phyloP scores from a whole-genome alignment of 2,888 invertebrate genomes.

The Argynnis bischoffii region DNA sequence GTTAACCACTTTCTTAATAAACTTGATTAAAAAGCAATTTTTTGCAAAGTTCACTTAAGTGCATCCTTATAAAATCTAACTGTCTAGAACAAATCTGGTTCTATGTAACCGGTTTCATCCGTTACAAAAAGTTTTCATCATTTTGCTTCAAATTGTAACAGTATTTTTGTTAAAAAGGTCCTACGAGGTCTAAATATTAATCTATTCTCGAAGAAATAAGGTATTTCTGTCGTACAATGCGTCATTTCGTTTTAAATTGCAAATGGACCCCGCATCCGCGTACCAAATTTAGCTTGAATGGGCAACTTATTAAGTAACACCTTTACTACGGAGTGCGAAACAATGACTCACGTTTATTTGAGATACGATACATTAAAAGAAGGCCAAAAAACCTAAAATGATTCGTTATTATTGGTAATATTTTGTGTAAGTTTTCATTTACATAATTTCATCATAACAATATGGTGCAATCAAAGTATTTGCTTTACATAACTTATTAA shows the following conservation, averaged over 20 bases:
- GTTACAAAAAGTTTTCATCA: too few species aligned
- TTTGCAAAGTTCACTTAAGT: too few species aligned
- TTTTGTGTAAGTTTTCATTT: slow-evolving; percentile 1
- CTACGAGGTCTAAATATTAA: neutral
- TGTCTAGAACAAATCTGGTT: too few species aligned
- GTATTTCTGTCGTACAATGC: slow-evolving; percentile 2
- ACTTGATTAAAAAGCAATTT: too few species aligned
- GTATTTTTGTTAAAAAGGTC: too few species aligned
- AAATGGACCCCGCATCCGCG: slow-evolving; percentile 30
- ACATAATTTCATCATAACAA: slow-evolving; percentile 13
- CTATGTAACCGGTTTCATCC: too few species aligned
- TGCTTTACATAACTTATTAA: neutral
- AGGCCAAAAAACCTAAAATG: slow-evolving; percentile 18
- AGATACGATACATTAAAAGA: slow-evolving; percentile 19
- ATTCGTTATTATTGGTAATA: slow-evolving; percentile 1
- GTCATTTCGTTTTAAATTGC: slow-evolving; percentile 15
- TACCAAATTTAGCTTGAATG: slow-evolving; percentile 22
- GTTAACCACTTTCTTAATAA: too few species aligned
- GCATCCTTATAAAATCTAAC: too few species aligned
- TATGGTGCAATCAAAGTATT: slow-evolving; percentile 1
- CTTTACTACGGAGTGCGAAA: slow-evolving; percentile 1
- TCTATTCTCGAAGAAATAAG: neutral
- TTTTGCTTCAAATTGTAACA: too few species aligned
- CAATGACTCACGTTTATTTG: slow-evolving; percentile 28
- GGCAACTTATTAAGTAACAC: slow-evolving; percentile 25